Evolutionary conservation across 2,888 invertebrate species (phyloP).

Genomic region (Cosmorhoe ocellata): DNA sequence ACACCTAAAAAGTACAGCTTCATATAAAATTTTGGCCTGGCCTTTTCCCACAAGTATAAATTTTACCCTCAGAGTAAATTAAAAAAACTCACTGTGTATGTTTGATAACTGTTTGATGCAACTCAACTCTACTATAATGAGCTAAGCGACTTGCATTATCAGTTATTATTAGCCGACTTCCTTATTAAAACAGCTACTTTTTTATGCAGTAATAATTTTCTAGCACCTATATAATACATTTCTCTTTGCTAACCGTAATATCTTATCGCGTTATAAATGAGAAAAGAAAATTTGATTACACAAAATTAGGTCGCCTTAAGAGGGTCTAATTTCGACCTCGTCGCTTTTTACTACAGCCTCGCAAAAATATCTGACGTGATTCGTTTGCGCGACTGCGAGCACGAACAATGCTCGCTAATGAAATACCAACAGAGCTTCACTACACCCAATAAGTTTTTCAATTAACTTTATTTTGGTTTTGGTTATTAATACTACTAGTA

Average conservation of each 20-base stretch:
- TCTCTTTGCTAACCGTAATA: conserved; percentile 33
- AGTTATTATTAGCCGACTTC: conserved; percentile 1
- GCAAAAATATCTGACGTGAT: conserved; percentile 61
- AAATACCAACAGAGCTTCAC: conserved; percentile 60
- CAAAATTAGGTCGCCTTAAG: conserved; percentile 56
- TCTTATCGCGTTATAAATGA: conserved; percentile 48
- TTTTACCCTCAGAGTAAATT: too few species aligned
- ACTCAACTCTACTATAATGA: not conserved
- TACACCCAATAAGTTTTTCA: conserved; percentile 45
- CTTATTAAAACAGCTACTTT: conserved; percentile 18
- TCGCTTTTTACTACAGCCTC: conserved; percentile 56
- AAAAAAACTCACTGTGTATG: too few species aligned
- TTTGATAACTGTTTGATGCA: too few species aligned
- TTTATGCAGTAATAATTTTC: conserved; percentile 1
- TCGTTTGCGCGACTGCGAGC: conserved; percentile 45
- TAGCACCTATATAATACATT: conserved; percentile 1
- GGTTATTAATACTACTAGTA: conserved; percentile 8
- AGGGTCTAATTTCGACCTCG: conserved; percentile 60
- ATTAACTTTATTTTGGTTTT: conserved; percentile 32
- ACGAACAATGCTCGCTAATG: conserved; percentile 59
- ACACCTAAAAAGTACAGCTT: too few species aligned
- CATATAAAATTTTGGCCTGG: too few species aligned
- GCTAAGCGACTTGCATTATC: too few species aligned
- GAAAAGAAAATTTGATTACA: conserved; percentile 64
- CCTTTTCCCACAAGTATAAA: too few species aligned